Evolutionary conservation across 2,797 vertebrate species (phyloP).

Genomic region (Channallabes apus): DNA sequence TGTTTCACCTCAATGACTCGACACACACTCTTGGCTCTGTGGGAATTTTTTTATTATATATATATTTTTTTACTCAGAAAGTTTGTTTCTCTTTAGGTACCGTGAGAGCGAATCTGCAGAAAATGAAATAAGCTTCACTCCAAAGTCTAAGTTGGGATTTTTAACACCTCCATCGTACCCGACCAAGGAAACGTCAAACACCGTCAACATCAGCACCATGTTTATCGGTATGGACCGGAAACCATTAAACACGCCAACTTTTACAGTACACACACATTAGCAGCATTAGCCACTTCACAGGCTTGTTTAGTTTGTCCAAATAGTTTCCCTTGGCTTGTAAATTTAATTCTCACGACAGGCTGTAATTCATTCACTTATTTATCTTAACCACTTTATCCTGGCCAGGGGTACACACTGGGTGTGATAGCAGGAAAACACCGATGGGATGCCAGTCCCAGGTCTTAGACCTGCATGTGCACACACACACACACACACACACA

Average conservation of each 20-base stretch:
- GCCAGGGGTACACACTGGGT: background rate
- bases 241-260: background rate
- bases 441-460: background rate
- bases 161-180: slow-evolving; percentile 65
- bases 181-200: slow-evolving; percentile 64
- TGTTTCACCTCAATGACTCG: slow-evolving; percentile 14
- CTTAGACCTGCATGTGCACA: background rate
- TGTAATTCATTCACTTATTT: background rate
- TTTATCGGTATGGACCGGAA: slow-evolving; percentile 63
- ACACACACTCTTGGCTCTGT: background rate
- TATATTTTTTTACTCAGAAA: background rate
- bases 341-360: background rate
- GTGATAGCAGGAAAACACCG: background rate
- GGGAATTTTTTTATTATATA: background rate
- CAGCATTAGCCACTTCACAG: background rate
- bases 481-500: background rate
- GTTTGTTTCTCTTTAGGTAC: slow-evolving; percentile 70
- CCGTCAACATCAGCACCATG: slow-evolving; percentile 70
- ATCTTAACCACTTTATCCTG: background rate
- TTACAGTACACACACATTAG: background rate
- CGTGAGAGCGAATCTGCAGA: slow-evolving; percentile 57
- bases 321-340: background rate
- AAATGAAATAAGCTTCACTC: slow-evolving; percentile 45
- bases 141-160: slow-evolving; percentile 54
- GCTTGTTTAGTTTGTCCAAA: background rate